Evolutionary conservation across 1,140 invertebrate species (phyloP), one percentile per base, ranked within the genome.

Genomic region (Drosophila varians): DNA sequence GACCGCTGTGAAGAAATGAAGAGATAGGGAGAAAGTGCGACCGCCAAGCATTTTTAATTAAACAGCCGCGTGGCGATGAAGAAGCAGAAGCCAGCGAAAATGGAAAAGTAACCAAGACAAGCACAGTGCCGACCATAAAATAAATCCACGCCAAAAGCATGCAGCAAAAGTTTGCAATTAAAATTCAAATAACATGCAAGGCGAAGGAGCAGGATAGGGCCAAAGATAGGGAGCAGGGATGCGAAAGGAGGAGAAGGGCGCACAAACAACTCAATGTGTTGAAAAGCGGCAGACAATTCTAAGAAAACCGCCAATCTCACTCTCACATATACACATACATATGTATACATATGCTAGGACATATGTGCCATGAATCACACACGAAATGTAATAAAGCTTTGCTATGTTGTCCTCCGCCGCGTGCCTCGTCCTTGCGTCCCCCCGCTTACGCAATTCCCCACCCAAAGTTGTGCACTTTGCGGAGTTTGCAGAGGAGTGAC

Each of bases 121-220:
- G 66, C 65, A 72, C 48, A 72, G 55, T 23, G 18, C 56, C 43
- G 60, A 74, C 72, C 66, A 89, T 89, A 72, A 89, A 89, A 80
- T 64, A 89, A 89, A 80, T 83, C 56, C 73, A 68, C 55, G 78
- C 72, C 61, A 49, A 78, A 82, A 75, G 70, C 82, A 78, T 88
- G 84, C 78, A 88, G 84, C 74, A 84, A 89, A 77, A 74, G 73
- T 84, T 68, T 84, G 84, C 79, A 89, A 89, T 89, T 89, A 84
- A 89, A 89, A 89, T 89, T 80, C 84, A 89, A 89, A 89, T 86
- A 89, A 80, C 79, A 89, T 89, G 68, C 80, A 77, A 75, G 79
- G 36, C 40, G 42, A 49, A 26, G 28, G 14, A 21, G 7, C 11
- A 16, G 21, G 16, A 46, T 2, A 42, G 21, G 12, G 18, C 36